Conservation (phyloP, 2,888 invertebrate species). For the Allacma fusca region DNA sequence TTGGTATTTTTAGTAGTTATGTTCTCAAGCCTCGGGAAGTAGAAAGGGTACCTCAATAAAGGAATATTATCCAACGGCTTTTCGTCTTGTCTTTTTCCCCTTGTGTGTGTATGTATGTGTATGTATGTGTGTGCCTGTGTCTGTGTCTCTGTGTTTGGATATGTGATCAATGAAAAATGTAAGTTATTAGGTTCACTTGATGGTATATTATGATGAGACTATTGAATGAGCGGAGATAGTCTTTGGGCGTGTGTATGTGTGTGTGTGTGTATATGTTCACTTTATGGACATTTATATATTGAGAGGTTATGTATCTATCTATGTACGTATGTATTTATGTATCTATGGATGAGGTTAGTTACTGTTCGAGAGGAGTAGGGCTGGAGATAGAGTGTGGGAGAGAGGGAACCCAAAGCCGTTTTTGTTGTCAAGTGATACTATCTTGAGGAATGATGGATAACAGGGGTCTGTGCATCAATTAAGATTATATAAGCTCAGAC, state of each 20-base stretch:
- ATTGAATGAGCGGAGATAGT: slow-evolving; percentile 39
- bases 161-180: slow-evolving; percentile 54
- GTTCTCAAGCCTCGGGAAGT: not conserved
- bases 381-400: slow-evolving; percentile 15
- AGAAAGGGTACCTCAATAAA: too few relatives aligned
- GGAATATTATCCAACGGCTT: too few relatives aligned
- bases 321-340: too few relatives aligned
- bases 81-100: slow-evolving; percentile 1
- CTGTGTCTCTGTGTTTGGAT: not conserved
- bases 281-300: not conserved
- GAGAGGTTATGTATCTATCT: not conserved
- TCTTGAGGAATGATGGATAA: slow-evolving; percentile 57
- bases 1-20: too few relatives aligned
- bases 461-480: slow-evolving; percentile 56
- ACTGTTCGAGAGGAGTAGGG: not conserved
- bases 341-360: too few relatives aligned
- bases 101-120: too few relatives aligned
- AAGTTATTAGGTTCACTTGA: slow-evolving; percentile 46
- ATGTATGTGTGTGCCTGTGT: not conserved
- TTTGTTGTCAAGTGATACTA: slow-evolving; percentile 55
- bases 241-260: not conserved
- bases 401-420: slow-evolving; percentile 36
- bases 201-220: slow-evolving; percentile 43
- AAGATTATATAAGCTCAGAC: slow-evolving; percentile 57
- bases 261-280: too few relatives aligned